Evolutionary conservation across 2,113 vertebrate species (phyloP), one percentile per base, ranked within the genome.

Genomic region (Hippolais icterina): DNA sequence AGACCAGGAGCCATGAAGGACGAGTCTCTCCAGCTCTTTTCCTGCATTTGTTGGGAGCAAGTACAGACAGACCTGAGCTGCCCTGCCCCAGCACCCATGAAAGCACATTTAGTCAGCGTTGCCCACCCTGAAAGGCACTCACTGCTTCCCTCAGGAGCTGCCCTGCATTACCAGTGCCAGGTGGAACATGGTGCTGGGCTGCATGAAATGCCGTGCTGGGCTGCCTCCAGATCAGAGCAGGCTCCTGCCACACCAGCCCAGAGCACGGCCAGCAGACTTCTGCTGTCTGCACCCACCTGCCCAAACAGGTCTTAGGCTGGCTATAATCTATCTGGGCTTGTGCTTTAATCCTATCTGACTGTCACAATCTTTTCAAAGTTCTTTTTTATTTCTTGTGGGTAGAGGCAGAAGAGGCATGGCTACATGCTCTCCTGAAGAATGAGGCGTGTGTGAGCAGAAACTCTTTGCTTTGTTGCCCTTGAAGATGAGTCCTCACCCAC

Each of bases 331-430:
- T 68, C 31, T 12, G 41, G 44, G 16, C 50, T 76, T 53, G 74
- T 60, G 49, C 53, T 91, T 77, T 79, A 95, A 93, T 93, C 76
- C 80, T 74, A 25, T 29, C 20, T 89, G 72, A 52, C 49, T 78
- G 56, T n/a, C 61, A 47, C 1, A 3, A n/a, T 49, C 21, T 56
- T 84, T 46, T 75, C 35, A 87, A 68, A 18, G 2, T 2, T 15
- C 65, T 37, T 72, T 49, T 27, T 1, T 0, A 23, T 95, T 93
- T 72, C 37, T 80, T 47, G 54, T 64, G 78, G 78, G 75, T 59
- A 66, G 70, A 80, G 47, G 35, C 12, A 57, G 69, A 63, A 82
- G 59, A 83, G 70, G 63, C 44, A 53, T 0, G 0, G 60, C 54
- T 1, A 1, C 50, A 44, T 0, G 0, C 31, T 88, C 24, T 59